These are phyloP conservation scores for Hirtodrosophila duncani DNA, from an alignment of 2,888 invertebrate species.

Conservation along the genomic window DNA sequence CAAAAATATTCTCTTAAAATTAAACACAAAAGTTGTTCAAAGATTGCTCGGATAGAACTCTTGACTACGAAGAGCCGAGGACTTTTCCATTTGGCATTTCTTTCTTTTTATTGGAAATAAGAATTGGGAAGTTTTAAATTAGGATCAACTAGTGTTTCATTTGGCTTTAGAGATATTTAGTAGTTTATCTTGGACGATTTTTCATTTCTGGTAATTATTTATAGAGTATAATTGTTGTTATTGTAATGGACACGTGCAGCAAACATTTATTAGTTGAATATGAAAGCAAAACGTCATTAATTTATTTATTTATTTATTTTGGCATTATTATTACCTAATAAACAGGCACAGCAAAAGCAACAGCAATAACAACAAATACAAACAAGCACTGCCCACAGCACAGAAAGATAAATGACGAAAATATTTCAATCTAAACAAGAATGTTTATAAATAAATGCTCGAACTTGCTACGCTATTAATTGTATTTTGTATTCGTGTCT, in stretches of 20 bases:
- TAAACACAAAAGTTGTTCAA: too few species aligned
- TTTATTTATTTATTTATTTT: slow-evolving; percentile 56
- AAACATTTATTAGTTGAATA: slow-evolving; percentile 21
- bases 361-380: slow-evolving; percentile 9
- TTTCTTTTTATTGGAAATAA: too few species aligned
- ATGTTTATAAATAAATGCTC: slow-evolving; percentile 65
- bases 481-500: slow-evolving; percentile 42
- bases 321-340: slow-evolving; percentile 51
- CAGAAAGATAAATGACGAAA: slow-evolving; percentile 52
- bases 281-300: slow-evolving; percentile 30
- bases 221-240: not conserved
- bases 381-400: slow-evolving; percentile 16
- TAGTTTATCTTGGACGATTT: too few species aligned
- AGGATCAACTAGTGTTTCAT: too few species aligned
- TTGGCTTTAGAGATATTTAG: too few species aligned
- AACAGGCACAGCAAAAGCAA: slow-evolving; percentile 32
- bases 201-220: too few species aligned
- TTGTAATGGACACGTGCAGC: slow-evolving; percentile 56
- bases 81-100: too few species aligned
- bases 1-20: too few species aligned
- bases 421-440: slow-evolving; percentile 58
- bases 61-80: too few species aligned
- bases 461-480: slow-evolving; percentile 47
- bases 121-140: too few species aligned
- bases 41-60: too few species aligned